Evolutionary conservation across 2,888 invertebrate genomes (phyloP), one percentile per base, ranked within the genome.

Genomic region (Calameuta idolon): DNA sequence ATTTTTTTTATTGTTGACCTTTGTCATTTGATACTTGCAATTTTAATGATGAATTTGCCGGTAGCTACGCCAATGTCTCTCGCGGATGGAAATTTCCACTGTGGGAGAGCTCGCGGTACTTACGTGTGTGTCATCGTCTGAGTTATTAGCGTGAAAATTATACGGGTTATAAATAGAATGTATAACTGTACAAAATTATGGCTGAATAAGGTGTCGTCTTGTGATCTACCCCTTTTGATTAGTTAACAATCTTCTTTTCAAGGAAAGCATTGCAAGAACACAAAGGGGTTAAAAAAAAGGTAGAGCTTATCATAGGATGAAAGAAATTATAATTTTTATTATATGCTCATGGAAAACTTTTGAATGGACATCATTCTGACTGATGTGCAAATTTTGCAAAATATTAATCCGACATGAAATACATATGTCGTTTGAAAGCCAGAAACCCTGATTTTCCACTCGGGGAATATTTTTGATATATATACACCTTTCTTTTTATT

Each of bases 81-180:
- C 83, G 82, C 86, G 85, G 83, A 87, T 87, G 90, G 90, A 90
- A 89, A 89, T 89, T 90, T 90, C 89, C 90, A 83, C 85, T 82
- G 79, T 77, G 83, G 82, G 84, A 80, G 81, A 79, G 79, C 79
- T 76, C 75, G 78, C 73, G 83, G 75, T 80, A 79, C 74, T 78
- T 80, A 79, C 81, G 79, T 79, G 80, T 83, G 83, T 84, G 83
- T 85, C 84, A 81, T 80, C 80, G 84, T 69, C 84, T 85, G 81
- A 84, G 84, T 87, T 85, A 86, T 86, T 85, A 81, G 80, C 81
- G 82, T 80, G 84, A 87, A 87, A 89, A 87, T 84, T 85, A 80
- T 76, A 82, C 77, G 77, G 75, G 79, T 77, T 78, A 81, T 82
- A 76, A 76, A 79, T 79, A 79, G 73, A 34, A 12, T 34, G 23